Base-by-base conservation (phyloP, 2,888 invertebrate species). In the Cyaniris semiargus region DNA sequence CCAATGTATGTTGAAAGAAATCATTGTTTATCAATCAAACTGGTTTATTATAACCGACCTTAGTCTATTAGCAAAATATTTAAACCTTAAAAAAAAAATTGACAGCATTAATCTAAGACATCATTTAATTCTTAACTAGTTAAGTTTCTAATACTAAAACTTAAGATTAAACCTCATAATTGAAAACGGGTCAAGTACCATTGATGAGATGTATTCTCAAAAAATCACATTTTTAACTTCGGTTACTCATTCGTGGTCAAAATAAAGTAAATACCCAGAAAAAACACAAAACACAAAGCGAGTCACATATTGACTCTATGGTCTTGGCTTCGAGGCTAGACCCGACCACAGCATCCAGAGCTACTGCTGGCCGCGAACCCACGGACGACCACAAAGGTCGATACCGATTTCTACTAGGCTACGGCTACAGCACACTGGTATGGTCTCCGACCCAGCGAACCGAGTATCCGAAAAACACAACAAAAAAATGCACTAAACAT, bases 361-460 rank as follows among this genome's bases (percentile, higher is more conserved):
- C 56, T n/a, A 56, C 56, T n/a, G n/a, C 56, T 3, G 18, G 10
- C 58, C 58, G 58, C 58, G n/a, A n/a, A 58, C 21, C 58, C 58
- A 58, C 21, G 58, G 58, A 58, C 58, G n/a, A 56, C 56, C 56
- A 10, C 10, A 13, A 10, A 3, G 53, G 48, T 58, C 76, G 71
- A 76, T 76, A 71, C 76, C 76, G 76, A 78, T 60, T 76, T 78
- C 76, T 34, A 75, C 18, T 72, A 44, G 72, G 58, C 71, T 76
- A 78, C 70, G 56, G 21, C 71, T 76, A 70, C 71, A 58, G 53
- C 18, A 71, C 72, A 15, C 34, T 77, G 70, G 72, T 53, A 34
- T 38, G 34, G 75, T 75, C 75, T 71, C 75, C 48, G 53, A 56
- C 27, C 21, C 56, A 53, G 13, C 71, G 34, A 71, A 27, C 13